These are phyloP conservation scores for Troilus luridus DNA, from an alignment of 2,888 invertebrate genomes.

Conservation along the genomic window DNA sequence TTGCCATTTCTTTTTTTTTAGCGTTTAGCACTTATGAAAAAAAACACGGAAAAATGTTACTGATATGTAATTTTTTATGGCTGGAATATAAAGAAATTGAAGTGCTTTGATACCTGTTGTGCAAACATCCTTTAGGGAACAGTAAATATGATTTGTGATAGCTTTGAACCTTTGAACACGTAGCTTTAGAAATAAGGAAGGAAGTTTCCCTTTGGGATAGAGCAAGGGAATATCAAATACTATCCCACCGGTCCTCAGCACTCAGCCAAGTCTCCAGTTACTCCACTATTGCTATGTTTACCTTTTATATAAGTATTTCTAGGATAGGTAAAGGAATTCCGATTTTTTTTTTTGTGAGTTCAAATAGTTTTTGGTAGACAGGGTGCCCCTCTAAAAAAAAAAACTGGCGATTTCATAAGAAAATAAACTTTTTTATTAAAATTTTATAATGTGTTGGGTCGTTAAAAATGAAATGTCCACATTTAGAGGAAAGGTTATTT, in stretches of 20 bases:
- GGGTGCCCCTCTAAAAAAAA: too few relatives aligned
- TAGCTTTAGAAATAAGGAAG: background rate
- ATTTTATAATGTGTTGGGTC: too few relatives aligned
- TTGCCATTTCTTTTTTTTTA: too few relatives aligned
- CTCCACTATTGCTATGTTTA: background rate
- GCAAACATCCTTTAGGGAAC: background rate
- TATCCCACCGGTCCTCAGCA: background rate
- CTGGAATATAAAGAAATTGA: background rate
- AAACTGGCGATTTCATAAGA: too few relatives aligned
- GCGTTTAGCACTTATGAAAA: too few relatives aligned
- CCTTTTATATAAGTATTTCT: background rate
- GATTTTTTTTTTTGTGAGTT: too few relatives aligned
- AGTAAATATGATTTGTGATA: background rate
- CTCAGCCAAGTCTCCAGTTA: background rate
- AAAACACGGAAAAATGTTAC: too few relatives aligned
- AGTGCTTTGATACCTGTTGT: slow-evolving; percentile 11
- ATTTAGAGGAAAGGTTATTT: too few relatives aligned
- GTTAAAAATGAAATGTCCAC: too few relatives aligned
- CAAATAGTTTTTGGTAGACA: too few relatives aligned
- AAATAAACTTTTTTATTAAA: too few relatives aligned
- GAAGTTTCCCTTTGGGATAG: background rate
- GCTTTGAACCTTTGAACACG: background rate
- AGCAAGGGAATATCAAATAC: background rate
- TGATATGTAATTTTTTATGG: background rate
- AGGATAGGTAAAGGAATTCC: too few relatives aligned